These are phyloP conservation scores for Egretta garzetta DNA, from an alignment of 2,113 vertebrate genomes.

Conservation along the genomic window DNA sequence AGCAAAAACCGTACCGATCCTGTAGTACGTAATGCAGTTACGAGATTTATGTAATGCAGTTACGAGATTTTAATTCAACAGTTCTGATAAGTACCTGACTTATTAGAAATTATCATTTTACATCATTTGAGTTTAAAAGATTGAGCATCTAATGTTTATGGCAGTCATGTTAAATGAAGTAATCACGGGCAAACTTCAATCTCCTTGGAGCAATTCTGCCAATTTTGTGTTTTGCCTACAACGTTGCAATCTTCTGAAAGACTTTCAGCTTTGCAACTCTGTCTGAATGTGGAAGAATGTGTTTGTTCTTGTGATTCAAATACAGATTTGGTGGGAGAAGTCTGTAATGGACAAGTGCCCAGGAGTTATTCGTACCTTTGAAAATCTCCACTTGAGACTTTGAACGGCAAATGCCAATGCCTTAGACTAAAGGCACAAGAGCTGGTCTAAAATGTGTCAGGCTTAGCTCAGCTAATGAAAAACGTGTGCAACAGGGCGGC, in stretches of 20 bases:
- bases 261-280: background rate
- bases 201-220: background rate
- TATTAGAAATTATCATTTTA: background rate
- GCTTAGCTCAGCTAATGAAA: background rate
- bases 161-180: background rate
- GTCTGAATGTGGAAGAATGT: background rate
- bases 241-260: background rate
- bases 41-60: background rate
- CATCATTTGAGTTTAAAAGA: background rate
- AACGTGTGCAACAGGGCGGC: background rate
- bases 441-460: background rate
- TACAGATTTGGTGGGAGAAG: background rate
- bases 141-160: background rate
- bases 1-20: background rate
- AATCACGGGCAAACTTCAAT: background rate
- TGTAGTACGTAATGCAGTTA: background rate
- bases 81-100: background rate
- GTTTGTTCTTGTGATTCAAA: background rate
- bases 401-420: background rate
- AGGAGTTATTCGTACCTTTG: background rate
- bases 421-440: background rate
- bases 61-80: background rate
- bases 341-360: background rate
- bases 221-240: background rate
- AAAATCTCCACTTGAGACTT: background rate